Evolutionary conservation across 2,888 invertebrate species (phyloP).

Genomic region (Mystacides longicornis): DNA sequence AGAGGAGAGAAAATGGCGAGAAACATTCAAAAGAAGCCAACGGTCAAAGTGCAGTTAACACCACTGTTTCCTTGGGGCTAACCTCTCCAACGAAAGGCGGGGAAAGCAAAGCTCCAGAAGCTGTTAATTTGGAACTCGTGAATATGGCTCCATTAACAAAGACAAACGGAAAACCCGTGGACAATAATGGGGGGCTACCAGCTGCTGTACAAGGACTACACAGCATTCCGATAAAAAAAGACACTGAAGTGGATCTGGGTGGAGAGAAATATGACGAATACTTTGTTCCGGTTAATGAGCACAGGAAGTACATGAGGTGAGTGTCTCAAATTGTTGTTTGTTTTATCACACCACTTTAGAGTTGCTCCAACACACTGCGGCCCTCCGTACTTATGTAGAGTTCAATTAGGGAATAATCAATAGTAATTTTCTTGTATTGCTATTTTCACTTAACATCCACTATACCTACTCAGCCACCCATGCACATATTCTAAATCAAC

Average conservation of each 20-base stretch:
- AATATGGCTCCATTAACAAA: conserved; percentile 58
- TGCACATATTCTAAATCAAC: too few relatives aligned
- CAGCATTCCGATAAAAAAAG: conserved; percentile 53
- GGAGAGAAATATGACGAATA: conserved; percentile 75
- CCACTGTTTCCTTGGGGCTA: conserved; percentile 29
- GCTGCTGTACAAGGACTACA: conserved; percentile 32
- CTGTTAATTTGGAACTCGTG: conserved; percentile 72
- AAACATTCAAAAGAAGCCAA: conserved; percentile 9
- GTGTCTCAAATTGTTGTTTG: conserved; percentile 27
- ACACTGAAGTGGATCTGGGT: conserved; percentile 56
- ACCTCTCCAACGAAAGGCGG: conserved; percentile 30
- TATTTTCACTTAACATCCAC: too few relatives aligned
- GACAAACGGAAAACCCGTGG: conserved; percentile 44
- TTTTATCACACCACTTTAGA: too few relatives aligned
- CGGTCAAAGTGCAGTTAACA: conserved; percentile 30
- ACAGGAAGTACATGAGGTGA: conserved; percentile 78
- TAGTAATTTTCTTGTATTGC: too few relatives aligned
- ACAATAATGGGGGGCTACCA: conserved; percentile 32
- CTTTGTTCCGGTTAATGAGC: conserved; percentile 79
- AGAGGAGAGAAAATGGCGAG: conserved; percentile 30
- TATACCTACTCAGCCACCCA: too few relatives aligned
- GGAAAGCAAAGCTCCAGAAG: conserved; percentile 44
- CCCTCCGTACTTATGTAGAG: too few relatives aligned
- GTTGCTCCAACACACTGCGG: too few relatives aligned
- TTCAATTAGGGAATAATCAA: too few relatives aligned